These are phyloP conservation scores for Pempheris klunzingeri DNA, from an alignment of 2,797 vertebrate species.

Conservation along the genomic window DNA sequence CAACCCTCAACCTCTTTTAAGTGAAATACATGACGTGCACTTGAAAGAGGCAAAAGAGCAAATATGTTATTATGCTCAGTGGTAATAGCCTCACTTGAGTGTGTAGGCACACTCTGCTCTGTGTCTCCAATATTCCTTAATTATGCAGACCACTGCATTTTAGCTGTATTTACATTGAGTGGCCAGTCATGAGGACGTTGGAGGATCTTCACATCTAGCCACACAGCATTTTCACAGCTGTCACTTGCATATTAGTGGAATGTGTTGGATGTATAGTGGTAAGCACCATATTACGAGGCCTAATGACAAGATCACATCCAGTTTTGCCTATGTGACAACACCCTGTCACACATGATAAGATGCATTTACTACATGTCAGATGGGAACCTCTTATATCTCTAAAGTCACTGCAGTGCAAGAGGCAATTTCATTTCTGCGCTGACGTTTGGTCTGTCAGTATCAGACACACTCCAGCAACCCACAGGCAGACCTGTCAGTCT, in stretches of 20 bases:
- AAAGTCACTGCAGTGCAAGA: constrained; percentile 38
- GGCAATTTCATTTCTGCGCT: constrained; percentile 49
- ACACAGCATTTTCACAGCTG: constrained; percentile 45
- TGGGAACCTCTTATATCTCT: constrained; percentile 44
- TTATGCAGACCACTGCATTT: constrained; percentile 26
- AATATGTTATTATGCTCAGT: constrained; percentile 25
- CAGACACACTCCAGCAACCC: constrained; percentile 32
- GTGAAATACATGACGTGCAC: constrained; percentile 22
- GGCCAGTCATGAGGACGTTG: constrained; percentile 16
- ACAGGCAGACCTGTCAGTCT: constrained; percentile 61
- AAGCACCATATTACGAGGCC: constrained; percentile 13
- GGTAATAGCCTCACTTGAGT: constrained; percentile 4
- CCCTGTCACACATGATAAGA: constrained; percentile 60
- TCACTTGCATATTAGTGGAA: constrained; percentile 37
- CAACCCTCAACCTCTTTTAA: constrained; percentile 14
- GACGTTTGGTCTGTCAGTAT: constrained; percentile 45
- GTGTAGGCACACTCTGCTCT: not conserved
- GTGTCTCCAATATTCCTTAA: not conserved
- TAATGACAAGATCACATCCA: constrained; percentile 34
- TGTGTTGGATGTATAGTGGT: constrained; percentile 11
- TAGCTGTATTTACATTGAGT: constrained; percentile 9
- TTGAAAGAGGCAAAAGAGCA: constrained; percentile 27
- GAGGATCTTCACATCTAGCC: constrained; percentile 12
- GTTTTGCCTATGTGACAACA: constrained; percentile 45
- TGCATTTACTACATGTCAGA: constrained; percentile 53